Conservation (phyloP, 2,888 invertebrate species). For the Laspeyria flexula region DNA sequence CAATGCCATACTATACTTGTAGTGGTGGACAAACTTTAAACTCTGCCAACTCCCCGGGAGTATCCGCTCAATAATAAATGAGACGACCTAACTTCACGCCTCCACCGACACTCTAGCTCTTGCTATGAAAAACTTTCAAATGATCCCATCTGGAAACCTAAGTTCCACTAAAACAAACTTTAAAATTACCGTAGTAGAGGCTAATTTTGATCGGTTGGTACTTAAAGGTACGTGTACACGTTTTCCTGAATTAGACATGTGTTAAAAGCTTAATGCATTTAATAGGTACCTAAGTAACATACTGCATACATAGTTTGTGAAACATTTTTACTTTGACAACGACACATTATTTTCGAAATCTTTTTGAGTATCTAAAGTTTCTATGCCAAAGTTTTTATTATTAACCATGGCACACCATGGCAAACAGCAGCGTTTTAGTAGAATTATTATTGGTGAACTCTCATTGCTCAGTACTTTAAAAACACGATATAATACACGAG, state of each 20-base stretch:
- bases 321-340: conserved; percentile 52
- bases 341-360: conserved; percentile 34
- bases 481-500: too few species aligned
- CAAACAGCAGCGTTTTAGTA: too few species aligned
- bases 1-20: conserved; percentile 15
- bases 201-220: conserved; percentile 19
- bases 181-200: conserved; percentile 31
- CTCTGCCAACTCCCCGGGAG: conserved; percentile 60
- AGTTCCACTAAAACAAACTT: conserved; percentile 45
- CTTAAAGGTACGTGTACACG: conserved; percentile 51
- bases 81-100: conserved; percentile 80
- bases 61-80: conserved; percentile 84
- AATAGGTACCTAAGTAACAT: conserved; percentile 68
- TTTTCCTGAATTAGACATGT: conserved; percentile 78
- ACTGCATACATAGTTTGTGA: conserved; percentile 54
- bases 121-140: conserved; percentile 65
- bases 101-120: conserved; percentile 72
- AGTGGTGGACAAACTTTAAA: conserved; percentile 39
- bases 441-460: too few species aligned
- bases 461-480: too few species aligned
- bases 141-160: conserved; percentile 54
- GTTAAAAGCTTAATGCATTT: conserved; percentile 82
- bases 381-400: too few species aligned
- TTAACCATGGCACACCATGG: too few species aligned
- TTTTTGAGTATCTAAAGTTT: background rate